Base-by-base conservation (phyloP, 2,797 vertebrate genomes). In the Neopelma chrysocephalum region DNA sequence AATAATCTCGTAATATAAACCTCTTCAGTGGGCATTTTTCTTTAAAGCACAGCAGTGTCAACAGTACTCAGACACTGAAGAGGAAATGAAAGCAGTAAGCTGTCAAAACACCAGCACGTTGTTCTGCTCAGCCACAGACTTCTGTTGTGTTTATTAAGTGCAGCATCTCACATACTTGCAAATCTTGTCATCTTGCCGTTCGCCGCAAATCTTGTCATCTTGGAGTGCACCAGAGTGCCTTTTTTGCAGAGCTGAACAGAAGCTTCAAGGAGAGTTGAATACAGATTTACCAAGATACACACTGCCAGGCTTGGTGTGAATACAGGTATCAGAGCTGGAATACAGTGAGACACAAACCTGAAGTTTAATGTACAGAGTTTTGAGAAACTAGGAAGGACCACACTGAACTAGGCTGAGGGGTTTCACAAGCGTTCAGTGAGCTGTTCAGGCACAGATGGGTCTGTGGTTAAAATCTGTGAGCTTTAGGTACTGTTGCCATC, bases 261-360 rank as follows among this genome's bases (percentile, higher is more conserved):
- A 93, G 26, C 38, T 61, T n/a, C 88, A 65, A 26, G 34, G 18
- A 95, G 47, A 89, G 47, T 11, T 79, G 60, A 90, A 93, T 45
- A 16, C 82, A 54, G n/a, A 97, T 98, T 98, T 96, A 98, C 98
- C 98, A 69, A 98, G 95, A 91, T 95, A 90, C 36, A 97, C 38
- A 43, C 88, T 96, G 96, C 98, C 98, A 66, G 98, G 96, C 6
- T 98, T 95, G 7, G 98, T 98, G 84, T 98, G 98, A 97, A 98
- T 98, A 96, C 99, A 98, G 58, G 89, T 20, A 98, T 98, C 98
- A 98, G 98, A 66, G 97, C 98, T 98, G 94, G 83, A 90, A 97
- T 66, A 56, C 12, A 70, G 7, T 8, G 32, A 93, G 64, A n/a
- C 21, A 51, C 9, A 22, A 78, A 94, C 15, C 43, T 50, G 45